These are phyloP conservation scores for Zaprionus kolodkinae DNA, from an alignment of 1,140 invertebrate genomes.

Conservation along the genomic window DNA sequence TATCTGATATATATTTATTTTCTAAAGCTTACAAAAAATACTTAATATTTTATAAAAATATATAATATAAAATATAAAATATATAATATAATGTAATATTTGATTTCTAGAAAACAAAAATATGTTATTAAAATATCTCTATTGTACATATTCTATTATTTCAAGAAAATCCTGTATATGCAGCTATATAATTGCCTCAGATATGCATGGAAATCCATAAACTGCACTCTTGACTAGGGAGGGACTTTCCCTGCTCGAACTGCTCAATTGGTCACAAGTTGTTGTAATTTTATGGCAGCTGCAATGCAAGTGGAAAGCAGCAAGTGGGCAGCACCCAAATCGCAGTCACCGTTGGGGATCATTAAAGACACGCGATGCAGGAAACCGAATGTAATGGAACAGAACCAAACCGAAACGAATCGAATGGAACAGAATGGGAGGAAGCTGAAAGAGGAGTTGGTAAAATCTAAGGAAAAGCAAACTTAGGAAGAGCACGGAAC, in stretches of 20 bases:
- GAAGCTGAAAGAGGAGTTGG: too few species aligned
- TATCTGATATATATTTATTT: too few species aligned
- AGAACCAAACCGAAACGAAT: conserved; percentile 20
- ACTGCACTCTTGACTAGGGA: background rate
- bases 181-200: background rate
- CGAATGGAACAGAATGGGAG: background rate
- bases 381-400: conserved; percentile 26
- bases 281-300: conserved; percentile 42
- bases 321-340: conserved; percentile 32
- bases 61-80: too few species aligned
- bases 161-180: too few species aligned
- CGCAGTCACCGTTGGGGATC: conserved; percentile 32
- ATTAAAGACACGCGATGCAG: conserved; percentile 43
- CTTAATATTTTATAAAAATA: too few species aligned
- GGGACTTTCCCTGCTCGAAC: background rate
- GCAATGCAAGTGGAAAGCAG: conserved; percentile 21
- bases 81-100: too few species aligned
- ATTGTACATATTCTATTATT: too few species aligned
- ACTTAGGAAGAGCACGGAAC: background rate
- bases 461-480: too few species aligned
- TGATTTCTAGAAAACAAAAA: too few species aligned
- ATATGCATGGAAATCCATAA: background rate
- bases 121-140: too few species aligned
- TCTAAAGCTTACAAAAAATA: too few species aligned
- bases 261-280: conserved; percentile 7